phyloP scores from a whole-genome alignment of 1,140 invertebrate species.

The Zaprionus ghesquierei region DNA sequence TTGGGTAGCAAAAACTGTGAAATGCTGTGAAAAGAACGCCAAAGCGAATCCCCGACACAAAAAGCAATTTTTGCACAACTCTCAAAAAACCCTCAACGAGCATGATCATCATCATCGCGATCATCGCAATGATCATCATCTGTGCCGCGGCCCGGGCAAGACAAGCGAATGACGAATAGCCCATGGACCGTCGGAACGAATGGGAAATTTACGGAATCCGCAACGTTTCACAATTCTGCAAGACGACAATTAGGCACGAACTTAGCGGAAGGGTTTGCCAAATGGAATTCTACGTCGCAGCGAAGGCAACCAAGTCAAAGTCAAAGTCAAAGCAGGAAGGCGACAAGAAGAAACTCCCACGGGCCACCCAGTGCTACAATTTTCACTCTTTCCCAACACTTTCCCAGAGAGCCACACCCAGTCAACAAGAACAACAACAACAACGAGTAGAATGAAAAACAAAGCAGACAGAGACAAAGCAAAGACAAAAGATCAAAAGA shows the following conservation, averaged over 20 bases:
- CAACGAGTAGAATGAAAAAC: slow-evolving; percentile 46
- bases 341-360: slow-evolving; percentile 62
- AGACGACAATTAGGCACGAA: slow-evolving; percentile 82
- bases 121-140: slow-evolving; percentile 23
- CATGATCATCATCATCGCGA: slow-evolving; percentile 42
- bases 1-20: slow-evolving; percentile 75
- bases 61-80: slow-evolving; percentile 71
- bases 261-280: slow-evolving; percentile 34
- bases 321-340: too few species aligned
- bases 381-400: slow-evolving; percentile 68
- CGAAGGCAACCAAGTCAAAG: not conserved
- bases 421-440: slow-evolving; percentile 16
- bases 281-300: not conserved
- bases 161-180: slow-evolving; percentile 82
- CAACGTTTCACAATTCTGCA: slow-evolving; percentile 69
- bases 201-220: slow-evolving; percentile 79
- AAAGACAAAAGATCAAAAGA: slow-evolving; percentile 67
- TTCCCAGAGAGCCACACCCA: slow-evolving; percentile 57
- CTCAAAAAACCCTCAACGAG: slow-evolving; percentile 40
- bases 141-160: slow-evolving; percentile 33
- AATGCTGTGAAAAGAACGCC: slow-evolving; percentile 80
- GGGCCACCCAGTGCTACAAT: slow-evolving; percentile 78
- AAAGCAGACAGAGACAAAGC: slow-evolving; percentile 50
- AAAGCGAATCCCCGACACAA: slow-evolving; percentile 47
- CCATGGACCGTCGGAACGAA: slow-evolving; percentile 71